A percentile compares a stretch with the other conserved stretches of the same genome.
These are phyloP conservation scores for Ophiothrix spiculata DNA, from an alignment of 35 echinoderm and acorn worm species.

Conservation along the genomic window DNA sequence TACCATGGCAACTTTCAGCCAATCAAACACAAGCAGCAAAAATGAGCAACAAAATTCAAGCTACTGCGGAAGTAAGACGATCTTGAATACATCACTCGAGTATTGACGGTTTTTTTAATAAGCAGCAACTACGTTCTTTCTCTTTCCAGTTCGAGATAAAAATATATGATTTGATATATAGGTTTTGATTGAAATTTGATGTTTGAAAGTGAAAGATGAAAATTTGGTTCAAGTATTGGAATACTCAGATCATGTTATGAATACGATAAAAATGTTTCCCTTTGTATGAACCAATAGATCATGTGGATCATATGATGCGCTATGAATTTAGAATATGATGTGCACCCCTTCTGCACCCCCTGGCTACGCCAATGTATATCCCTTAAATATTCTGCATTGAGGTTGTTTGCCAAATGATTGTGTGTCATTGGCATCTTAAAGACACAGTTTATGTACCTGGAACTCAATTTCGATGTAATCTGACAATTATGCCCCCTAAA, in stretches of 20 bases:
- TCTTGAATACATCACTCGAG: background rate
- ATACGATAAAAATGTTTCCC: too few species aligned
- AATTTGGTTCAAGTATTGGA: background rate
- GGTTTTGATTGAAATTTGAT: background rate
- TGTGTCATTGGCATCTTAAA: too few species aligned
- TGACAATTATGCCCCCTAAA: too few species aligned
- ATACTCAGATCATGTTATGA: background rate
- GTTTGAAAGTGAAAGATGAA: background rate
- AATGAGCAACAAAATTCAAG: background rate
- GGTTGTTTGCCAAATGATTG: too few species aligned
- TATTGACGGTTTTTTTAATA: conserved; percentile 8
- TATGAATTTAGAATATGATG: too few species aligned
- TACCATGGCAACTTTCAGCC: background rate
- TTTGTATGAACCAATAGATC: too few species aligned
- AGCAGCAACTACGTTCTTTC: background rate
- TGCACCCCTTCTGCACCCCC: too few species aligned
- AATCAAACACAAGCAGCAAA: background rate
- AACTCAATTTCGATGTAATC: too few species aligned
- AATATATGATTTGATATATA: background rate
- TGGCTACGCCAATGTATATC: too few species aligned
- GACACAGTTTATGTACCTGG: too few species aligned
- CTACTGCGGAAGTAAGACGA: background rate
- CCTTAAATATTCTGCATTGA: too few species aligned
- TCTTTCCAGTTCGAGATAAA: background rate
- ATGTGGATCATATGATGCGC: too few species aligned